Conservation (phyloP, 1,140 invertebrate genomes). For the Paraescarpia echinospica region DNA sequence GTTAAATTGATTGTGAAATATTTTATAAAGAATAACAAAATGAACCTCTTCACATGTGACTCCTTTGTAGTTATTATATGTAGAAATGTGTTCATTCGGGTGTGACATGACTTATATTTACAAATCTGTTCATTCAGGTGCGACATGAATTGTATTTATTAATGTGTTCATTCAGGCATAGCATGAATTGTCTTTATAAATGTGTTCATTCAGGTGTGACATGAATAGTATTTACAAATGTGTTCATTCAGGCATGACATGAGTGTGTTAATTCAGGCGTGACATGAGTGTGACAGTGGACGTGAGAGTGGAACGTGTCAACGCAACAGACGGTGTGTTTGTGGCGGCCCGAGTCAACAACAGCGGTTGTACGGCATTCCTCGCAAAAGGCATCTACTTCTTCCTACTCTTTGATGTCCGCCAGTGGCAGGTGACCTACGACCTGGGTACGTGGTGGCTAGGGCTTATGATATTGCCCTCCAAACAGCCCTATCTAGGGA, state of each 20-base stretch:
- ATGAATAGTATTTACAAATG: background rate
- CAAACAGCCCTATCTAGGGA: too few relatives aligned
- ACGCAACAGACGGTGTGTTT: constrained; percentile 46
- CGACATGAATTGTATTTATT: too few relatives aligned
- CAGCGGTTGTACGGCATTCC: constrained; percentile 30
- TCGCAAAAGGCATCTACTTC: constrained; percentile 30
- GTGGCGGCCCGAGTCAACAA: constrained; percentile 40
- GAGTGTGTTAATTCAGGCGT: background rate
- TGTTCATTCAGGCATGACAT: too few relatives aligned
- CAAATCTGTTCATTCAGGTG: background rate
- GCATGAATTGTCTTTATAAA: background rate
- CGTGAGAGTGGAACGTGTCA: constrained; percentile 36
- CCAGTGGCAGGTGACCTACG: constrained; percentile 14
- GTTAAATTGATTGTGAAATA: too few relatives aligned
- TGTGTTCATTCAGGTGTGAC: background rate
- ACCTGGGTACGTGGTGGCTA: constrained; percentile 22
- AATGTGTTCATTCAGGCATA: too few relatives aligned
- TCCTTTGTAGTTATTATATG: too few relatives aligned
- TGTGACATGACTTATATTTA: background rate
- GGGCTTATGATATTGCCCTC: background rate
- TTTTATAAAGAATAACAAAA: too few relatives aligned
- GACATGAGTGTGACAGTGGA: constrained; percentile 37
- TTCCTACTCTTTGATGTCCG: constrained; percentile 23
- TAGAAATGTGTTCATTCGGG: too few relatives aligned
- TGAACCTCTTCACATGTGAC: too few relatives aligned